These are phyloP conservation scores for Liposcelis brunnea DNA, from an alignment of 2,888 invertebrate genomes.

Conservation along the genomic window DNA sequence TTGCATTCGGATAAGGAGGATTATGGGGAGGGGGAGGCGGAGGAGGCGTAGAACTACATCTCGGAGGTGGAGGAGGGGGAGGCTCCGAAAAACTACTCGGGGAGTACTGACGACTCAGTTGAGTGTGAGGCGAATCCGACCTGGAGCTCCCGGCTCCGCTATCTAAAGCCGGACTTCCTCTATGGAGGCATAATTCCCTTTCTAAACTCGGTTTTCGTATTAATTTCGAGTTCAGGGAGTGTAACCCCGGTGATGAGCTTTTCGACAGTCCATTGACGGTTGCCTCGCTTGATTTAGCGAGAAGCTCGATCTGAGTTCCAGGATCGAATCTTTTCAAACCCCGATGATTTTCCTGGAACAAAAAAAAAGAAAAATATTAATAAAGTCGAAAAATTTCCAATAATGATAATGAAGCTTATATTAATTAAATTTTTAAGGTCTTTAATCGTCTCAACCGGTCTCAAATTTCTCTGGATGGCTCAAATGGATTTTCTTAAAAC, in stretches of 20 bases:
- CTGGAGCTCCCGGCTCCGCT: slow-evolving; percentile 77
- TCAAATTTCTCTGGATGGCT: no score
- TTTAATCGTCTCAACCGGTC: no score
- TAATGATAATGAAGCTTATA: no score
- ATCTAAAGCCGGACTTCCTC: slow-evolving; percentile 70
- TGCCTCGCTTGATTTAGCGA: slow-evolving; percentile 42
- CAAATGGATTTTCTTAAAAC: no score
- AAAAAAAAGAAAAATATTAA: no score
- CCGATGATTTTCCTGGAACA: slow-evolving; percentile 2
- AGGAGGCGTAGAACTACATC: slow-evolving; percentile 46
- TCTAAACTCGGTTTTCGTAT: slow-evolving; percentile 79
- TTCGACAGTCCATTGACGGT: slow-evolving; percentile 34
- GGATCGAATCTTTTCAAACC: no score
- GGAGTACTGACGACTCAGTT: slow-evolving; percentile 53
- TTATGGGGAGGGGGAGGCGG: slow-evolving; percentile 36
- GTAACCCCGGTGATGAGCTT: slow-evolving; percentile 31
- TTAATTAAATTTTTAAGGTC: no score
- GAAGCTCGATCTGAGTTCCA: slow-evolving; percentile 29
- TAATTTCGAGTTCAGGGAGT: slow-evolving; percentile 49
- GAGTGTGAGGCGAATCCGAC: slow-evolving; percentile 71
- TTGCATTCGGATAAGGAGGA: slow-evolving; percentile 39
- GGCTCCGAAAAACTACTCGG: slow-evolving; percentile 42
- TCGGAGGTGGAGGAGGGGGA: slow-evolving; percentile 55
- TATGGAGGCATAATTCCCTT: slow-evolving; percentile 54
- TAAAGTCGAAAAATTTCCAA: no score